These are phyloP conservation scores for Gnathonemus echidnorhynchus DNA, from an alignment of 2,113 vertebrate genomes.

Conservation along the genomic window DNA sequence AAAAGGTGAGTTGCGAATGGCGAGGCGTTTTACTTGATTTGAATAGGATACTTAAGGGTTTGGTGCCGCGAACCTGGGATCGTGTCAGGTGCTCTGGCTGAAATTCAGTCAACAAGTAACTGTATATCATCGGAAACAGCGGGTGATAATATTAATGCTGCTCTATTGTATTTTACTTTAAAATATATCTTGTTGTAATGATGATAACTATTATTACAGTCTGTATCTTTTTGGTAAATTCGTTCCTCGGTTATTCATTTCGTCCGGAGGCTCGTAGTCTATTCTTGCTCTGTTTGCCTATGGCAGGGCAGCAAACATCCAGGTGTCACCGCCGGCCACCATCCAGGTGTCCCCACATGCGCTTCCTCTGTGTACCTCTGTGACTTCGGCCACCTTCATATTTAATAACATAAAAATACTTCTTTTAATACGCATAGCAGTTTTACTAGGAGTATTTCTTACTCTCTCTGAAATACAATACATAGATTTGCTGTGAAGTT, in stretches of 20 bases:
- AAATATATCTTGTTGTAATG: neutral
- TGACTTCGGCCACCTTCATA: neutral
- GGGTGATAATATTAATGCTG: neutral
- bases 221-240: neutral
- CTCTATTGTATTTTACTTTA: neutral
- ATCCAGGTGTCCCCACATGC: neutral
- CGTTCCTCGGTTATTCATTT: neutral
- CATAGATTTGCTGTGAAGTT: neutral
- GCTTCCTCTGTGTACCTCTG: neutral
- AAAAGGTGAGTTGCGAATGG: neutral
- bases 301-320: neutral
- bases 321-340: neutral
- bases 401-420: neutral
- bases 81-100: neutral
- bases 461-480: neutral
- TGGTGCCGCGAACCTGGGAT: neutral
- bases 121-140: neutral
- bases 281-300: neutral
- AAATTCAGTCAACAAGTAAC: neutral
- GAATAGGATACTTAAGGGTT: neutral
- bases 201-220: neutral
- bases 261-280: neutral
- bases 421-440: neutral
- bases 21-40: neutral
- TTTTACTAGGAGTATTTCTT: neutral